Base-by-base conservation (phyloP, 2,113 vertebrate genomes). In the Pygoscelis adeliae region DNA sequence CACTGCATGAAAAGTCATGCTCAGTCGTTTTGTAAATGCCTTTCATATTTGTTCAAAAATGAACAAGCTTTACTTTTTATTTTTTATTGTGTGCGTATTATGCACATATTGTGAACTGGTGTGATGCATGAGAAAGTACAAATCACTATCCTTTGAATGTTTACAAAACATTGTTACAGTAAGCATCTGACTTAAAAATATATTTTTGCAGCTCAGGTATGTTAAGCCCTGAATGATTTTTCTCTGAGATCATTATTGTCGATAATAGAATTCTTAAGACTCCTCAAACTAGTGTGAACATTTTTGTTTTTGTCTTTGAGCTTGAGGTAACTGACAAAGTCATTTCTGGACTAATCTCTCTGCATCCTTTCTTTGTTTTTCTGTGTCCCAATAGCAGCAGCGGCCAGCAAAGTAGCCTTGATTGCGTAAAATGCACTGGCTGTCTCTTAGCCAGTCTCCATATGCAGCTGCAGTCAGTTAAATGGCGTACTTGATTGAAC, bases 41-140 rank as follows among this genome's bases (percentile, higher is more conserved):
- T 42, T 58, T 88, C 10, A 3, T 47, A 23, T 29, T 58, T 15
- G 6, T 36, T 69, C 18, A 13, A 12, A 74, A 47, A 19, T 22
- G 26, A 47, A 30, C 5, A 63, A 40, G 26, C 1, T 9, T 52
- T 1, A 3, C 2, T 5, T 7, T 6, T 30, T n/a, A 13, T 15
- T n/a, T 25, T 47, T 81, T 6, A 13, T 21, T 26, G 13, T 30
- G 6, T 46, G 25, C 5, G 3, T 52, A 17, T 26, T 58, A 17
- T 14, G 29, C 44, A 27, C 10, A 38, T 27, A 12, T 44, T 20
- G 17, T 40, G 59, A 72, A 30, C 29, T 42, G 20, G 16, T n/a
- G 25, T 40, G 38, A 53, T 66, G 72, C 44, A 36, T 63, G 22
- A 53, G 23, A 46, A 34, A 17, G 22, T 34, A 20, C 19, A 27